Percentiles rank a stretch among this genome's conserved stretches.
phyloP scores from a whole-genome alignment of 2,797 vertebrate species.

The Meda fulgida region DNA sequence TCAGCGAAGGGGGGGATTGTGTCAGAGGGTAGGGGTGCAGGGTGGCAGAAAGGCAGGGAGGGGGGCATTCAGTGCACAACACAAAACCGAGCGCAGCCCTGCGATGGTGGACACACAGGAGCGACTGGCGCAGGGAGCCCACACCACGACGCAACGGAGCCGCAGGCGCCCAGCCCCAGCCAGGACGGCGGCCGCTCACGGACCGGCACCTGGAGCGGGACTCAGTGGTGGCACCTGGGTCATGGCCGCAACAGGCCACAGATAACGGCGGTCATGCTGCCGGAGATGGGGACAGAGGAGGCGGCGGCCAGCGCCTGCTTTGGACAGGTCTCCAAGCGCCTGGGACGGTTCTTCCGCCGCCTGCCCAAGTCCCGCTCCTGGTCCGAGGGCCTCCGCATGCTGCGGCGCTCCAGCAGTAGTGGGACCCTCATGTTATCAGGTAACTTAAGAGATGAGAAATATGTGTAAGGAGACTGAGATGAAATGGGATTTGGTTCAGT shows the following conservation, averaged over 20 bases:
- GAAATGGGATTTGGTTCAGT: conserved; percentile 24
- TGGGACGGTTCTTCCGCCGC: conserved; percentile 85
- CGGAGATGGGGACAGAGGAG: conserved; percentile 72
- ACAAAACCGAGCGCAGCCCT: conserved; percentile 78
- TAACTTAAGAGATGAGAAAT: conserved; percentile 71
- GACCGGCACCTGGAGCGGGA: conserved; percentile 41
- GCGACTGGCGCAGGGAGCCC: conserved; percentile 77
- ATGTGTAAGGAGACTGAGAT: neutral
- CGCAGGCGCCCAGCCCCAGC: conserved; percentile 62
- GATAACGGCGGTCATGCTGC: conserved; percentile 74
- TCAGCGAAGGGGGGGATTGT: conserved; percentile 48
- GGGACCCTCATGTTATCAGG: conserved; percentile 81
- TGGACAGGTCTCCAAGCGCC: conserved; percentile 81
- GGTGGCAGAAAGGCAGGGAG: conserved; percentile 76
- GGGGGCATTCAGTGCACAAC: conserved; percentile 73
- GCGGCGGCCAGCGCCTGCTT: conserved; percentile 82
- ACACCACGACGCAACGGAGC: conserved; percentile 60
- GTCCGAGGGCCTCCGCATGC: conserved; percentile 77
- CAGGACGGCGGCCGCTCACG: conserved; percentile 11
- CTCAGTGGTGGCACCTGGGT: conserved; percentile 53
- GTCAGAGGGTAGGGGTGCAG: conserved; percentile 64
- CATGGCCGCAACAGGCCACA: conserved; percentile 69
- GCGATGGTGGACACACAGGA: conserved; percentile 80
- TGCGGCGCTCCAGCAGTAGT: conserved; percentile 78
- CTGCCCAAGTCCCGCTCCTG: conserved; percentile 85